phyloP scores from a whole-genome alignment of 1,140 invertebrate genomes.

The Drosophila fuyamai region DNA sequence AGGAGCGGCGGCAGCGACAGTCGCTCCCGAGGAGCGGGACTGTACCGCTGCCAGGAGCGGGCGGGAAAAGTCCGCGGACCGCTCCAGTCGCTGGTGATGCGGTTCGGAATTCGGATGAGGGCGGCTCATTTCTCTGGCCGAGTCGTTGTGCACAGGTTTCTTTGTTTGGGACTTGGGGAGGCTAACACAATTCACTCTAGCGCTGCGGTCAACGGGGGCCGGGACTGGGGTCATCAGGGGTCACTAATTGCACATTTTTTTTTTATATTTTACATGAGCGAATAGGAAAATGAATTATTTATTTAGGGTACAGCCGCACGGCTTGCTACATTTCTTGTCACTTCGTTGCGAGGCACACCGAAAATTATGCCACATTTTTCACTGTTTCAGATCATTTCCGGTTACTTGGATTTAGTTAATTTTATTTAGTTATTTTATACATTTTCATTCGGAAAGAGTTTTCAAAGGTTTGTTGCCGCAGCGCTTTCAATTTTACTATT shows the following conservation, averaged over 20 bases:
- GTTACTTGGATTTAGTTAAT: conserved; percentile 13
- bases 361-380: conserved; percentile 51
- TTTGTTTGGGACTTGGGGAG: conserved; percentile 25
- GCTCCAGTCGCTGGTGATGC: conserved; percentile 31
- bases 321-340: conserved; percentile 45
- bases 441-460: conserved; percentile 22
- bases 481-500: conserved; percentile 56
- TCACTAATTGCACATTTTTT: conserved; percentile 54
- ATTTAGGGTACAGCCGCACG: conserved; percentile 56
- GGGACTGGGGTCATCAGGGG: conserved; percentile 26
- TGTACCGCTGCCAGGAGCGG: conserved; percentile 42
- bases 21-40: conserved; percentile 41
- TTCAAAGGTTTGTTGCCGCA: conserved; percentile 68
- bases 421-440: conserved; percentile 28
- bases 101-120: conserved; percentile 24
- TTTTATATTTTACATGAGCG: conserved; percentile 3
- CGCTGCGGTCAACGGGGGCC: conserved; percentile 71
- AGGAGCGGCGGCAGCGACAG: conserved; percentile 21
- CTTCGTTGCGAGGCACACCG: conserved; percentile 18
- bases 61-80: conserved; percentile 31
- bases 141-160: conserved; percentile 16
- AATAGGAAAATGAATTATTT: conserved; percentile 17
- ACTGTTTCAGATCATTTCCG: conserved; percentile 41
- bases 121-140: conserved; percentile 52
- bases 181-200: conserved; percentile 57